phyloP scores from a whole-genome alignment of 2,113 vertebrate genomes.

The Pseudorectes ferrugineus region DNA sequence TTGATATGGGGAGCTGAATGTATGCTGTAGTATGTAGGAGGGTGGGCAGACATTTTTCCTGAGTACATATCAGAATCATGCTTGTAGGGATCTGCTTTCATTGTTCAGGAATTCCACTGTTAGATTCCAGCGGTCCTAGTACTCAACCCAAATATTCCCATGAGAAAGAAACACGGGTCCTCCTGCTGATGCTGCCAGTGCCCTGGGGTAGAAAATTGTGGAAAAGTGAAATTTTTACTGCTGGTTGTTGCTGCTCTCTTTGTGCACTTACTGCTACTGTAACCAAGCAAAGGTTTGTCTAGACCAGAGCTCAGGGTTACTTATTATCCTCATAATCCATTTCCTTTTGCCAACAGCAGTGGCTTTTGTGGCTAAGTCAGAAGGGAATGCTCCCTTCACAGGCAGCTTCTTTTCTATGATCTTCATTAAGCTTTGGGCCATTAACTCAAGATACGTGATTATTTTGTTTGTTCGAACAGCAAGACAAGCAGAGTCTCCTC shows the following conservation, averaged over 20 bases:
- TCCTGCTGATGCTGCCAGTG: neutral
- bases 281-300: neutral
- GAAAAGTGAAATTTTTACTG: neutral
- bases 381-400: slow-evolving; percentile 26
- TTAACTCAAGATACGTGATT: slow-evolving; percentile 45
- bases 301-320: slow-evolving; percentile 2
- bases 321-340: slow-evolving; percentile 7
- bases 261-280: neutral
- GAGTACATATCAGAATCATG: neutral
- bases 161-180: neutral
- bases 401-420: slow-evolving; percentile 34
- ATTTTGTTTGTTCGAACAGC: slow-evolving; percentile 50
- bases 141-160: neutral
- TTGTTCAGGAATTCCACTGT: neutral
- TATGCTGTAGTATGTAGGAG: neutral
- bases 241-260: neutral
- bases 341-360: slow-evolving; percentile 28
- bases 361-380: slow-evolving; percentile 38
- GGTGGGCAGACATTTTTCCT: neutral
- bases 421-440: slow-evolving; percentile 56
- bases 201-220: neutral
- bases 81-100: neutral
- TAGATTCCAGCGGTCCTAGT: neutral
- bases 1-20: neutral
- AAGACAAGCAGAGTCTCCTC: slow-evolving; percentile 43